A percentile compares a stretch with the other conserved stretches of the same genome.
Evolutionary conservation across 30 jellyfish, hydroid and myxozoan species (phyloP).

Genomic region (Phacellophora camtschatica): DNA sequence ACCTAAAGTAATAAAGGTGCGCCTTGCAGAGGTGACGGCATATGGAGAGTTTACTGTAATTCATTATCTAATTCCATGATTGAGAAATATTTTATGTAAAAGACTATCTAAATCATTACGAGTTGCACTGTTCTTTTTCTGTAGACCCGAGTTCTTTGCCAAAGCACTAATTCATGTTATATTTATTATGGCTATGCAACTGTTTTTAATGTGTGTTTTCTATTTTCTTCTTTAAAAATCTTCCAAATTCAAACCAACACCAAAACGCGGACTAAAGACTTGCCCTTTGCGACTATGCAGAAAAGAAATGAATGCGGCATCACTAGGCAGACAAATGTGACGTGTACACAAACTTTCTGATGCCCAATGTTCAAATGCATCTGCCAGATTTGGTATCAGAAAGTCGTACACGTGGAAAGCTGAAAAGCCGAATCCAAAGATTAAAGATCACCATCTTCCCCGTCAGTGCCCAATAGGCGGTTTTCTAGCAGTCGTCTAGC

Average conservation of each 20-base stretch:
- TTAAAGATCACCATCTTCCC: not conserved
- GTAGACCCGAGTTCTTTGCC: too few species aligned
- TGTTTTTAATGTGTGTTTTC: not conserved
- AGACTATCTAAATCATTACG: too few species aligned
- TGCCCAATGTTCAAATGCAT: not conserved
- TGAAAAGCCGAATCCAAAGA: not conserved
- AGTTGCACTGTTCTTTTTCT: too few species aligned
- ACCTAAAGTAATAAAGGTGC: too few species aligned
- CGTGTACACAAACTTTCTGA: not conserved
- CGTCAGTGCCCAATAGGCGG: not conserved
- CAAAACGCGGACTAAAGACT: not conserved
- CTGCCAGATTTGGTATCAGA: not conserved
- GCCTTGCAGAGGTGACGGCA: too few species aligned
- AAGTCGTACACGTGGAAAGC: not conserved
- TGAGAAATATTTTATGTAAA: too few species aligned
- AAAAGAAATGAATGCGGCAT: not conserved
- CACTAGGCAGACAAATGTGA: not conserved
- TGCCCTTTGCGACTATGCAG: not conserved
- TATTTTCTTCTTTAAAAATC: not conserved
- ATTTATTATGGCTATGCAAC: not conserved
- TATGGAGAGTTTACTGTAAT: too few species aligned
- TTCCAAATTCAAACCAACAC: not conserved
- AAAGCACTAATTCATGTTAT: not conserved
- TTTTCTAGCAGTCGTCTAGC: not conserved
- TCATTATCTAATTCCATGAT: too few species aligned